Evolutionary conservation across 2,888 invertebrate genomes (phyloP).

Genomic region (Drosophila rubida): DNA sequence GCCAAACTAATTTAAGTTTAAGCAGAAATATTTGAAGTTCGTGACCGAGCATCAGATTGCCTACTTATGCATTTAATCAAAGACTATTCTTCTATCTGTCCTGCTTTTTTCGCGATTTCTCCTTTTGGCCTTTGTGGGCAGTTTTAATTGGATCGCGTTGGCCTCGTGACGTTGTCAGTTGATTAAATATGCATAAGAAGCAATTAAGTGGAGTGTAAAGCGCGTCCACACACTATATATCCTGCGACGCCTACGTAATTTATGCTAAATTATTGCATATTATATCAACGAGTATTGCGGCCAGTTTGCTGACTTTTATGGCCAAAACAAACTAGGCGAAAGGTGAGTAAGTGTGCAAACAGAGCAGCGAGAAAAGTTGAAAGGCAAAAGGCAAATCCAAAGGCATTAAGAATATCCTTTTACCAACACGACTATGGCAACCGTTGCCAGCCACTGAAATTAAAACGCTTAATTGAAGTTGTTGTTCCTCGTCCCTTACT

Average conservation of each 20-base stretch:
- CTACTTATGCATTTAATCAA: conserved; percentile 24
- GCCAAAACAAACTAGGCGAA: conserved; percentile 6
- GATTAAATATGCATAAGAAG: conserved; percentile 72
- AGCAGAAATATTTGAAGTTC: conserved; percentile 33
- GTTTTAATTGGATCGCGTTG: conserved; percentile 42
- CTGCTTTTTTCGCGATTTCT: neutral
- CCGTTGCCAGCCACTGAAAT: conserved; percentile 60
- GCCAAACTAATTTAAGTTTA: conserved; percentile 22
- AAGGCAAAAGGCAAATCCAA: conserved; percentile 26
- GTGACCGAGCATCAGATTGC: conserved; percentile 46
- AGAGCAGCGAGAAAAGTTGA: conserved; percentile 21
- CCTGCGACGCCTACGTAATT: conserved; percentile 45
- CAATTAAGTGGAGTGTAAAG: conserved; percentile 57
- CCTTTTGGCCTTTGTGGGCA: conserved; percentile 1
- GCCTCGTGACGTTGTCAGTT: conserved; percentile 30
- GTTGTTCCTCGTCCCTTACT: conserved; percentile 26
- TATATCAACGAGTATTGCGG: conserved; percentile 47
- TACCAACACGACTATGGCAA: conserved; percentile 26
- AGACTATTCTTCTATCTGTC: conserved; percentile 3
- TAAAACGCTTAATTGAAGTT: conserved; percentile 70
- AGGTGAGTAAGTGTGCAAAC: conserved; percentile 20
- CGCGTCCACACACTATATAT: conserved; percentile 2
- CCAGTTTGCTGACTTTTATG: conserved; percentile 25
- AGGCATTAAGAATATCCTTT: conserved; percentile 52
- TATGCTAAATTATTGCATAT: conserved; percentile 71